These are phyloP conservation scores for Mesodorylaimus sp. DNA, from an alignment of 2,888 invertebrate species.

Conservation along the genomic window DNA sequence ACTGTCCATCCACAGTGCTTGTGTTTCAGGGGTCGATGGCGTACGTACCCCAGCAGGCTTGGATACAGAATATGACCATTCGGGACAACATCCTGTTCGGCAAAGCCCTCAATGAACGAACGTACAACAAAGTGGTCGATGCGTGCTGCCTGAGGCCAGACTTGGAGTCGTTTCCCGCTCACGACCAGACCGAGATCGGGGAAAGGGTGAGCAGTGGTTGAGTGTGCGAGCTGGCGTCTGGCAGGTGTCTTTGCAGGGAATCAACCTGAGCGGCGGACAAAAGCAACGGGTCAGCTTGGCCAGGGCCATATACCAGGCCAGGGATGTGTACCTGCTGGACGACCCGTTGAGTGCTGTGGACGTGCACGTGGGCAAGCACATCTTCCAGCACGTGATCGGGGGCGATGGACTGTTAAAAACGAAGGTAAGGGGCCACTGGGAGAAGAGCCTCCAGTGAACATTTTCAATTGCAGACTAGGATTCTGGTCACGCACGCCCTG, in stretches of 20 bases:
- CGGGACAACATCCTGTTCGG: conserved; percentile 32
- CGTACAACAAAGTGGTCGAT: conserved; percentile 28
- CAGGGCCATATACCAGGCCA: conserved; percentile 67
- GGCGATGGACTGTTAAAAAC: conserved; percentile 39
- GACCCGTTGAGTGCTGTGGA: conserved; percentile 90
- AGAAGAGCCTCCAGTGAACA: no score
- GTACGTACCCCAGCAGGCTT: conserved; percentile 38
- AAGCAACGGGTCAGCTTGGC: conserved; percentile 77
- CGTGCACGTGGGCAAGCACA: conserved; percentile 88
- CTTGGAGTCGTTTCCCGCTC: conserved; percentile 23
- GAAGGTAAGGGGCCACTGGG: no score
- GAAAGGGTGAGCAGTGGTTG: conserved; percentile 18
- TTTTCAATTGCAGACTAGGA: conserved; percentile 47
- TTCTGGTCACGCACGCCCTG: conserved; percentile 85
- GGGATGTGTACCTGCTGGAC: conserved; percentile 76
- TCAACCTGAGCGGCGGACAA: conserved; percentile 69
- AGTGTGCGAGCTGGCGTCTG: conserved; percentile 27
- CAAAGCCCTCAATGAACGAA: conserved; percentile 14
- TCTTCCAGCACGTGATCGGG: conserved; percentile 80
- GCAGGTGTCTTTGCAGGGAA: conserved; percentile 45
- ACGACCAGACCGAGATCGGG: conserved; percentile 13
- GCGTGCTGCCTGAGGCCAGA: conserved; percentile 31
- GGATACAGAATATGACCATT: conserved; percentile 9
- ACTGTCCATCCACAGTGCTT: no score
- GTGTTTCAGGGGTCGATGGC: conserved; percentile 40